Evolutionary conservation across 2,888 invertebrate genomes (phyloP), one percentile per base, ranked within the genome.

Genomic region (Hylaea fasciaria): DNA sequence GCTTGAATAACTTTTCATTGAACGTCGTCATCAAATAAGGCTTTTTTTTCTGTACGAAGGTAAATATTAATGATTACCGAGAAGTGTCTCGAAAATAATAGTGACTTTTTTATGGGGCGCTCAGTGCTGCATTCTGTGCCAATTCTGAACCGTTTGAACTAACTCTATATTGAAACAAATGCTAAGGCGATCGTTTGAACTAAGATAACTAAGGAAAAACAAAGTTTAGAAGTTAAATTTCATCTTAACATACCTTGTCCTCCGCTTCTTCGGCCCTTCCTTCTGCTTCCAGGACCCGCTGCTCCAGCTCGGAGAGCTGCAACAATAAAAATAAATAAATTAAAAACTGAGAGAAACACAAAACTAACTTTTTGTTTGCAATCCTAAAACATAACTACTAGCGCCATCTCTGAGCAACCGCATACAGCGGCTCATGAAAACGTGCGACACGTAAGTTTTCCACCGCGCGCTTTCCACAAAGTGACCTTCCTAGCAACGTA

Each of bases 301-400:
- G 97, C 91, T 98, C 98, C 92, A 98, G 94, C 94, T 98, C 98
- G 87, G 97, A 96, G 93, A 98, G 95, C 98, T 98, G 94, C 68
- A 95, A 96, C 84, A 87, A 87, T 70, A 69, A 69, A 73, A 77
- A 70, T 74, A 66, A 46, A 64, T 61, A 62, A 14, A 37, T 52
- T 48, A 49, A 44, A 46, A 35, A 50, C 14, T n/a, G 1, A 29
- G n/a, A 40, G 35, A 53, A 51, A 13, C 46, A 52, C 64, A 49
- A 16, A 28, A 48, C 13, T 37, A 37, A 52, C 28, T 32, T 37
- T 28, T 39, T 41, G 13, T 5, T 32, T 32, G 22, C 48, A 48
- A 62, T 39, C 16, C 32, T 16, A 37, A 65, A 73, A 68, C 49
- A 57, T 1, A 47, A 77, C 80, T 28, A 14, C 61, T 79, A 78